Evolutionary conservation across 2,113 vertebrate species (phyloP), one percentile per base, ranked within the genome.

Genomic region (Telmatochromis sp.): DNA sequence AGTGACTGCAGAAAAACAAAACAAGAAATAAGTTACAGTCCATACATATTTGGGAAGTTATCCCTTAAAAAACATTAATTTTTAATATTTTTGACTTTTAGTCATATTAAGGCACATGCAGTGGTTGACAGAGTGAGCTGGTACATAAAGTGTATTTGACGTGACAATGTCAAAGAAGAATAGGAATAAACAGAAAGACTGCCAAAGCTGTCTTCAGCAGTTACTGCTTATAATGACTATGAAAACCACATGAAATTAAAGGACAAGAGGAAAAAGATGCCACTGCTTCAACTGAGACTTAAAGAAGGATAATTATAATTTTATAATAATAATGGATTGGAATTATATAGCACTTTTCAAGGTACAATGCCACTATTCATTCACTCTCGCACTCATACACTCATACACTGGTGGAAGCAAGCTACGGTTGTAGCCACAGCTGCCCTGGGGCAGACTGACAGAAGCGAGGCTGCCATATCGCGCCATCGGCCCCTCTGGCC

Each of bases 311-410:
- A 68, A 40, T 68, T 37, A 37, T 21, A 21, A 21, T 21, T 42
- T 42, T 42, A 45, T 45, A 45, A 45, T 45, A 45, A 45, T 45
- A 45, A 45, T 14, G 42, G 42, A 45, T 45, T 45, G 42, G 42
- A 45, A 45, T 45, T 45, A 14, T 45, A 2, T 45, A 45, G 42
- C 13, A 0, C 42, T 45, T 45, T 45, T 2, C 42, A 45, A 45
- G 42, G 42, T 14, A 45, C 42, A 45, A 45, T 45, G 42, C 13
- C 12, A 2, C 42, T 0, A 45, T 45, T 45, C 42, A 45, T 45
- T 45, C 42, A 45, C 40, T 42, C 40, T 42, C 40, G 0, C 40
- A 42, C 1, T 42, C 40, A 45, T 0, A 45, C 40, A 42, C 1
- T 42, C 40, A 45, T 0, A 45, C 6, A 45, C 42, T 45, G 42